phyloP scores from a whole-genome alignment of 2,888 invertebrate genomes.

The Macrophya annulata region DNA sequence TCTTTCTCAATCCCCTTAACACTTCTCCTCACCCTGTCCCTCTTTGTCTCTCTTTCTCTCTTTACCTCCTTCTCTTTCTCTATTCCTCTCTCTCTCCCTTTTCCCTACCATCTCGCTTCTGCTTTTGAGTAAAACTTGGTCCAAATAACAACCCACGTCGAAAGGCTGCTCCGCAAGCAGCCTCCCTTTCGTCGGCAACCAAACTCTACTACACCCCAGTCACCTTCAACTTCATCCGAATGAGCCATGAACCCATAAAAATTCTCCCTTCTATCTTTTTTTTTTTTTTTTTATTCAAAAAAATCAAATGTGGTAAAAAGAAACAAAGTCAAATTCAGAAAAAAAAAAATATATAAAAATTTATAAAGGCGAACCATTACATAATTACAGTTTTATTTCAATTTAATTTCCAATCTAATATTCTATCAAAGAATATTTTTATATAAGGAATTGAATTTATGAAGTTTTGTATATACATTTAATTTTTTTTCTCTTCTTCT shows the following conservation, averaged over 20 bases:
- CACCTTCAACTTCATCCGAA: slow-evolving; percentile 31
- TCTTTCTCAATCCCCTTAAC: background rate
- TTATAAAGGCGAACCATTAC: no score
- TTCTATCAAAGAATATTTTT: no score
- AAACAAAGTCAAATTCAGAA: background rate
- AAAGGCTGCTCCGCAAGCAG: slow-evolving; percentile 1
- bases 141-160: slow-evolving; percentile 48
- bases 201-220: slow-evolving; percentile 26
- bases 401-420: no score
- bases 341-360: background rate
- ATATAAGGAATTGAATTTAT: no score
- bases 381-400: no score
- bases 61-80: slow-evolving; percentile 36
- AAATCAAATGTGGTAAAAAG: background rate
- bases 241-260: slow-evolving; percentile 28
- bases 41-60: slow-evolving; percentile 37
- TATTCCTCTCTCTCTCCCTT: slow-evolving; percentile 34
- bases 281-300: background rate
- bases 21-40: background rate
- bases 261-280: background rate
- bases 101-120: background rate
- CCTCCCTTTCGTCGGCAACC: slow-evolving; percentile 24
- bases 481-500: no score
- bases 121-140: slow-evolving; percentile 49
- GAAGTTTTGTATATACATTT: no score